Evolutionary conservation across 2,113 vertebrate genomes (phyloP), one percentile per base, ranked within the genome.

Genomic region (Planiliza haematocheilus): DNA sequence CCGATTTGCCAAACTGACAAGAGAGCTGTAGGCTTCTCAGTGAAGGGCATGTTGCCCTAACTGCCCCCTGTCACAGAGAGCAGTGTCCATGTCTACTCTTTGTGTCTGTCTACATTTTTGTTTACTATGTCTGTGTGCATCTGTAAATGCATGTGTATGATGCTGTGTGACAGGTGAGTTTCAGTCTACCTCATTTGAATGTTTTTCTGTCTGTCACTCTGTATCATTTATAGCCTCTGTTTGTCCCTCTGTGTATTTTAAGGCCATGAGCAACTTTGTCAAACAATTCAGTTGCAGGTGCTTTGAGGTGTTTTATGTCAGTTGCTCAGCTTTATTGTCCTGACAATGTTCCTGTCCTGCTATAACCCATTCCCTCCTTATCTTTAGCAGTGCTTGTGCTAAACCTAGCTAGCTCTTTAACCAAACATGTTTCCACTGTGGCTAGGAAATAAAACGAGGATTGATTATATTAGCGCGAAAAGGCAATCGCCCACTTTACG

Each of bases 1-100:
- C 24, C 50, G 66, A 72, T 75, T 52, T 71, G 42, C 24, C 56
- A 38, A 62, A 20, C 48, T 61, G 69, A 74, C 71, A 57, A 21
- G 49, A 61, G 9, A 68, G 37, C 50, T 62, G 46, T 21, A 50
- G 70, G 50, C 21, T 18, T 58, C 59, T 74, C 69, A 62, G 42
- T 36, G 17, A 43, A 66, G 70, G 43, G 16, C 2, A 37, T 37
- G 16, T 45, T 37, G 66, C 30, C 36, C 21, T 5, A 5, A 21
- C 46, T 50, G 65, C 63, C 42, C 52, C 45, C 49, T 55, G 18
- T 30, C 18, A 43, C 49, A 43, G 18, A 59, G 17, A 59, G 7
- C 12, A 21, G 53, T 59, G 59, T 69, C 36, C 4, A 7, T 59
- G 39, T 71, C 7, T 13, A 41, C 13, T 70, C 21, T 57, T 2